Conservation (phyloP, 1,140 invertebrate genomes). For the Delia radicum region DNA sequence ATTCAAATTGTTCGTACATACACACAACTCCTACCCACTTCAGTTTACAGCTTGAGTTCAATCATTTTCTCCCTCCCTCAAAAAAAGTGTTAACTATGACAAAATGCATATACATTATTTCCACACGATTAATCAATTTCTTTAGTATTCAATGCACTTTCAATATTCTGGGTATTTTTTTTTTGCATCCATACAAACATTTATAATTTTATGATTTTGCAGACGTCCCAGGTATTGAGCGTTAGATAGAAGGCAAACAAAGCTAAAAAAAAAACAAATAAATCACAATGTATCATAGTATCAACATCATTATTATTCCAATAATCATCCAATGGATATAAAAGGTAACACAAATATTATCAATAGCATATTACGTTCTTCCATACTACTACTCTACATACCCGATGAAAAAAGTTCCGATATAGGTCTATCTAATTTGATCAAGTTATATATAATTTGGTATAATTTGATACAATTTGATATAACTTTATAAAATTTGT, state of each 20-base stretch:
- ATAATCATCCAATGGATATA: background rate
- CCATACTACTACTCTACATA: background rate
- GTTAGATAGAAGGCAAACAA: too few species aligned
- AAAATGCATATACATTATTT: conserved; percentile 23
- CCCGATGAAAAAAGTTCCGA: too few species aligned
- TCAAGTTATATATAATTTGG: too few species aligned
- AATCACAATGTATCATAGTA: background rate
- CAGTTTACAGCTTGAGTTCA: too few species aligned
- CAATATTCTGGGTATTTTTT: background rate
- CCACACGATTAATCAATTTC: conserved; percentile 23
- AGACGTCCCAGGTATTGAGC: too few species aligned
- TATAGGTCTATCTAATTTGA: too few species aligned
- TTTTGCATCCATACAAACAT: background rate
- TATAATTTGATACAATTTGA: too few species aligned
- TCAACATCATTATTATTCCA: background rate
- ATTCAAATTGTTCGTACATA: too few species aligned
- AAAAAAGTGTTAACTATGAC: conserved; percentile 19
- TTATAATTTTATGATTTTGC: background rate
- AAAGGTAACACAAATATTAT: background rate
- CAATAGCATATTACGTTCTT: background rate
- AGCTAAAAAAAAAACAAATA: background rate
- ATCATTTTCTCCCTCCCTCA: too few species aligned
- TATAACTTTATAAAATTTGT: too few species aligned
- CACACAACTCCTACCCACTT: too few species aligned
- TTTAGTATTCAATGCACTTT: conserved; percentile 10